phyloP scores from a whole-genome alignment of 2,888 invertebrate species.

The Polietes domitor region DNA sequence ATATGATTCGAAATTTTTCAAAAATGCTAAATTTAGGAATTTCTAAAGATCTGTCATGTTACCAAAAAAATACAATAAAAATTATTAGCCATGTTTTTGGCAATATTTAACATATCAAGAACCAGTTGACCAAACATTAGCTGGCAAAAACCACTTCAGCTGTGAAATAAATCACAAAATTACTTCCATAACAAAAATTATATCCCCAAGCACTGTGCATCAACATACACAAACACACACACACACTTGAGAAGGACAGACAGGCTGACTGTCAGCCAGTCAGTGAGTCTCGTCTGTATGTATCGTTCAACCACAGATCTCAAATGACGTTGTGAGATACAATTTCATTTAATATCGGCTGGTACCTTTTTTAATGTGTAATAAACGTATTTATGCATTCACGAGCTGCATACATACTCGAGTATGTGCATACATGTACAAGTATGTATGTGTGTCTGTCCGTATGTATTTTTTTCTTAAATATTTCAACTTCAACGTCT shows the following conservation, averaged over 20 bases:
- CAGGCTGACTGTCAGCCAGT: neutral
- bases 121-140: no score
- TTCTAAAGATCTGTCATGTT: no score
- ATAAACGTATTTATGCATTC: constrained; percentile 31
- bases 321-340: constrained; percentile 56
- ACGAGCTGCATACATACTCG: neutral
- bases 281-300: neutral
- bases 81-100: no score
- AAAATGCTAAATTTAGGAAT: no score
- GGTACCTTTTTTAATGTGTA: constrained; percentile 29
- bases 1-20: no score
- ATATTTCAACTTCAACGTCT: constrained; percentile 34
- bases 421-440: constrained; percentile 1
- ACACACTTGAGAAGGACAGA: neutral
- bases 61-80: no score
- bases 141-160: no score
- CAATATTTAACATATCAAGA: no score
- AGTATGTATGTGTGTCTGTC: constrained; percentile 12
- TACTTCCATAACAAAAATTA: no score
- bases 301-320: constrained; percentile 63
- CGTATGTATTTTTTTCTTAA: constrained; percentile 14
- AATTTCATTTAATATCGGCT: constrained; percentile 55
- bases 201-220: neutral
- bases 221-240: neutral
- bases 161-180: no score